Evolutionary conservation across 2,797 vertebrate genomes (phyloP), one percentile per base, ranked within the genome.

Genomic region (Ctenopoma kingsleyae): DNA sequence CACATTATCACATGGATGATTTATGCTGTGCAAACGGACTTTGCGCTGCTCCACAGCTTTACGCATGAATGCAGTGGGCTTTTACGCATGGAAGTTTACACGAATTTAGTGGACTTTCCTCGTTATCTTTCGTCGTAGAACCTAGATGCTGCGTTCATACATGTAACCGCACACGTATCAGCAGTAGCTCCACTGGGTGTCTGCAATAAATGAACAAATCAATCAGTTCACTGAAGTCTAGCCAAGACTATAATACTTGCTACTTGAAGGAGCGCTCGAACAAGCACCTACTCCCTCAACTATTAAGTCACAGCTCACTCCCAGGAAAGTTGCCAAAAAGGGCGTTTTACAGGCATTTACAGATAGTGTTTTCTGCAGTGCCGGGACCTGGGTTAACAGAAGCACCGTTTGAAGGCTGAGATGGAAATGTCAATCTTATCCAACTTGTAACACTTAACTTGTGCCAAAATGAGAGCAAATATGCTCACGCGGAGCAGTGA

Each of bases 271-370:
- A 79, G 81, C 58, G 74, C 60, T 54, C 32, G 9, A 74, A 72
- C 67, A 77, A 82, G 67, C 65, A 51, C 19, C 49, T 56, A 68
- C 65, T 76, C 59, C 38, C 47, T 36, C 40, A 41, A 63, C 59
- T 74, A 71, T 50, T 75, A 76, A 86, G 73, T 58, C 62, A 47
- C 56, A 68, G 61, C 72, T 79, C 60, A 49, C 43, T 72, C 47
- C 35, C 48, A 62, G 80, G 79, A 87, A 78, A 79, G 76, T 67
- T 84, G 73, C 81, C 83, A 81, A 62, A 35, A 77, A 57, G 64
- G 77, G 83, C 65, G 74, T 67, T 77, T 83, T 55, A 81, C 74
- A 80, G 55, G 77, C 58, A 62, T 78, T 87, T 78, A 79, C 25
- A 78, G 58, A 58, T 51, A 43, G 78, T 59, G 22, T 60, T 53